Base-by-base conservation (phyloP, 2,113 vertebrate genomes). In the Cairina moschata region DNA sequence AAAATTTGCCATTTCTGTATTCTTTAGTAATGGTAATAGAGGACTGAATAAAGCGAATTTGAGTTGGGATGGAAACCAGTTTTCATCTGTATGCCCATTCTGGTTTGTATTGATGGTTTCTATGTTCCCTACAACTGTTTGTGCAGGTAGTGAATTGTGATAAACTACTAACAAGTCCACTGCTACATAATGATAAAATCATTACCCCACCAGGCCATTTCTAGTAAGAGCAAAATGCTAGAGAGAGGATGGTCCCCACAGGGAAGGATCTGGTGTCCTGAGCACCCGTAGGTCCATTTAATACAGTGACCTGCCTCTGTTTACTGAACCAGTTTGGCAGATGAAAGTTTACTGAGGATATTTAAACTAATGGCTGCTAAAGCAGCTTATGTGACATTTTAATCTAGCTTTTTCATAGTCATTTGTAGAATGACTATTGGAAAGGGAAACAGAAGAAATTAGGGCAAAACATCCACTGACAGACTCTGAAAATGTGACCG, bases 331-430 rank as follows among this genome's bases (percentile, higher is more conserved):
- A 78, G 86, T 93, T 93, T 91, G 71, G 76, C 75, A 83, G 59
- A 72, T 28, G 31, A 96, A 83, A 76, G 68, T 82, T 93, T 93
- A 63, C n/a, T 72, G 72, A 91, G 68, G 74, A 44, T 67, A 91
- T 88, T 97, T 93, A 94, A 96, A 90, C 83, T 97, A 96, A 95
- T 91, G 85, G 88, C 83, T 92, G 78, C 69, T 80, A 95, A 96
- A 96, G 95, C 89, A 90, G 94, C 91, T 97, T 95, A 95, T 52
- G 90, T 52, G 93, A 86, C 50, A 91, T 95, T 95, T 95, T 94
- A 96, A 97, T 96, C 92, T 93, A 88, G 91, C 59, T 95, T 96
- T 93, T 52, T 68, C 68, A 76, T 13, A 34, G 71, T 71, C 58
- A 83, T 97, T 91, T 90, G 80, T 69, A 40, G 38, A 96, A 94